Percentiles rank a stretch among this genome's conserved stretches.
Evolutionary conservation across 1,140 invertebrate genomes (phyloP).

Genomic region (Drosophila malerkotliana): DNA sequence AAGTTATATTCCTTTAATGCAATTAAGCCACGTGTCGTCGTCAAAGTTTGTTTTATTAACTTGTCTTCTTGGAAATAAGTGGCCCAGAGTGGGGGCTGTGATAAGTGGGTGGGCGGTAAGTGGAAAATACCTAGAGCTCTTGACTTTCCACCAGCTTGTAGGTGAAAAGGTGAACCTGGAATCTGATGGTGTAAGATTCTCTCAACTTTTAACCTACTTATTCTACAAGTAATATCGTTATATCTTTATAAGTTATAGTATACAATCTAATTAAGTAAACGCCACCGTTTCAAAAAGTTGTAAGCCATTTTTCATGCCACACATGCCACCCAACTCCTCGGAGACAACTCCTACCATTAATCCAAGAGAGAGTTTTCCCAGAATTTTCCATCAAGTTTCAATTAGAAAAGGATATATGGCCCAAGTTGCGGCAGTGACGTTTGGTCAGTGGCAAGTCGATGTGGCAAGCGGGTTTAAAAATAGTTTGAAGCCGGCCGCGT

Average conservation of each 20-base stretch:
- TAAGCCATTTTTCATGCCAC: conserved; percentile 26
- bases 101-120: not conserved
- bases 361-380: conserved; percentile 3
- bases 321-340: conserved; percentile 7
- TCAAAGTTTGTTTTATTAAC: conserved; percentile 76
- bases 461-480: conserved; percentile 31
- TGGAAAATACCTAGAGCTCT: not conserved
- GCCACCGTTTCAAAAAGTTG: not conserved
- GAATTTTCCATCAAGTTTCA: conserved; percentile 25
- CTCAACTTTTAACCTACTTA: not conserved
- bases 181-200: not conserved
- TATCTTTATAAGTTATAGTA: not conserved
- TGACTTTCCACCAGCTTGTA: not conserved
- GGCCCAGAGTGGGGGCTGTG: not conserved
- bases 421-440: conserved; percentile 38
- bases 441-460: conserved; percentile 7
- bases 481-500: conserved; percentile 23
- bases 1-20: conserved; percentile 62
- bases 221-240: not conserved
- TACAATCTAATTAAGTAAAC: conserved; percentile 9
- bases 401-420: conserved; percentile 47
- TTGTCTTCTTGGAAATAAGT: conserved; percentile 34
- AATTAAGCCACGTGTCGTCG: conserved; percentile 72
- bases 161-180: conserved; percentile 1
- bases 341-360: not conserved